phyloP scores from a whole-genome alignment of 1,140 invertebrate genomes.

The Drosophila miranda region DNA sequence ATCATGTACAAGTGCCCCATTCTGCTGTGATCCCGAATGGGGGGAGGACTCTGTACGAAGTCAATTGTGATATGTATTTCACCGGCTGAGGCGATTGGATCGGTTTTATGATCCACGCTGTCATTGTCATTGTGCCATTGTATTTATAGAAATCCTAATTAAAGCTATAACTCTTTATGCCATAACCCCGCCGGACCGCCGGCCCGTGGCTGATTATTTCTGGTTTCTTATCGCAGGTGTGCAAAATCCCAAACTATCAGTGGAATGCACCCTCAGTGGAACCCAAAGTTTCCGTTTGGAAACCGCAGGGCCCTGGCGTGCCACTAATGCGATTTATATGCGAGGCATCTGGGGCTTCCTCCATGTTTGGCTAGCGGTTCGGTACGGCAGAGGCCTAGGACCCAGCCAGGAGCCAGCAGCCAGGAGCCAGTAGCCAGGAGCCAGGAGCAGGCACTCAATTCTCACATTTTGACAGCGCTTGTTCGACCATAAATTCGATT shows the following conservation, averaged over 20 bases:
- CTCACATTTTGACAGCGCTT: slow-evolving; percentile 74
- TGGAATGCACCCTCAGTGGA: too few relatives aligned
- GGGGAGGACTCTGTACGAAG: slow-evolving; percentile 12
- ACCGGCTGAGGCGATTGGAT: slow-evolving; percentile 37
- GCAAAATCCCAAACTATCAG: neutral
- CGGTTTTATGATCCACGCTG: slow-evolving; percentile 42
- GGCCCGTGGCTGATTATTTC: slow-evolving; percentile 36
- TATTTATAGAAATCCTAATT: slow-evolving; percentile 40
- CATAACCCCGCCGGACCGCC: neutral
- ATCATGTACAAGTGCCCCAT: slow-evolving; percentile 79
- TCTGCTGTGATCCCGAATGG: slow-evolving; percentile 35
- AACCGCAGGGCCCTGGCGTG: slow-evolving; percentile 41
- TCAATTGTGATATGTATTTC: slow-evolving; percentile 48
- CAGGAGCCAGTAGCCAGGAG: neutral
- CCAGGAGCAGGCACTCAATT: slow-evolving; percentile 63
- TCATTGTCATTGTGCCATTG: slow-evolving; percentile 26
- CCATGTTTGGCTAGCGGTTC: neutral
- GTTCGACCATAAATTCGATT: slow-evolving; percentile 78
- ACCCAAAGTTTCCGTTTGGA: neutral
- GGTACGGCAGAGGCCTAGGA: neutral
- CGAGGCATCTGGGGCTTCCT: slow-evolving; percentile 32
- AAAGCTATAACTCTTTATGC: slow-evolving; percentile 31
- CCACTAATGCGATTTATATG: slow-evolving; percentile 78
- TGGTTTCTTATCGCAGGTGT: slow-evolving; percentile 54
- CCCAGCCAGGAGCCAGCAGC: neutral